A percentile compares a stretch with the other conserved stretches of the same genome.
These are phyloP conservation scores for Heterotilapia buettikoferi DNA, from an alignment of 2,113 vertebrate species.

Conservation along the genomic window DNA sequence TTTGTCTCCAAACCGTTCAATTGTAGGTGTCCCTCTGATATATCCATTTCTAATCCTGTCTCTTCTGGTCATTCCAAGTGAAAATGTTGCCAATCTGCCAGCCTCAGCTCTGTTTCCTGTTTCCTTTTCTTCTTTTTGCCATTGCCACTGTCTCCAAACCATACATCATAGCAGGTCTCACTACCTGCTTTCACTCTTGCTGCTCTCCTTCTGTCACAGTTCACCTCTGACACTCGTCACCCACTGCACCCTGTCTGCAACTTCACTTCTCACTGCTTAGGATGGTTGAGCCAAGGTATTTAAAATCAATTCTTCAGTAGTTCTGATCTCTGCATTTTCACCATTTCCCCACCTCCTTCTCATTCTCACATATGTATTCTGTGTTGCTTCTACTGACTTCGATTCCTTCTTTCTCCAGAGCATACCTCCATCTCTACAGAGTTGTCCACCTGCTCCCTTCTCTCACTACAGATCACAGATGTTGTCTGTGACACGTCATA, in stretches of 20 bases:
- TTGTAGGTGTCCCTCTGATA: not conserved
- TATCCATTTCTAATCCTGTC: not conserved
- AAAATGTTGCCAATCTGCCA: not conserved
- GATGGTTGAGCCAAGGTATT: not conserved
- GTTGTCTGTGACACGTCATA: not conserved
- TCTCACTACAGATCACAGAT: not conserved
- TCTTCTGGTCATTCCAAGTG: not conserved
- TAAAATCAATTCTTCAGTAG: not conserved
- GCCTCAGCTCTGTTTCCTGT: not conserved
- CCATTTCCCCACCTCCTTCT: not conserved
- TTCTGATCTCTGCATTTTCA: not conserved
- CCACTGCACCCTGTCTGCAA: not conserved
- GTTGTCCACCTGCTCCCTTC: not conserved
- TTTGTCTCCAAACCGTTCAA: not conserved
- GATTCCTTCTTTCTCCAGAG: not conserved
- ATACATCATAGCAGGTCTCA: not conserved
- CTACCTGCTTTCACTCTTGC: not conserved
- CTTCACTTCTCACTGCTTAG: not conserved
- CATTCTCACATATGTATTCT: not conserved
- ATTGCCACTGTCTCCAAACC: not conserved
- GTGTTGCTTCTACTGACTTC: not conserved
- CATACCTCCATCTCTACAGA: not conserved
- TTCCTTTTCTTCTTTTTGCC: not conserved
- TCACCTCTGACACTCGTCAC: not conserved
- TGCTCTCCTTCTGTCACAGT: not conserved